Base-by-base conservation (phyloP, 2,113 vertebrate species). In the Prunella himalayana region DNA sequence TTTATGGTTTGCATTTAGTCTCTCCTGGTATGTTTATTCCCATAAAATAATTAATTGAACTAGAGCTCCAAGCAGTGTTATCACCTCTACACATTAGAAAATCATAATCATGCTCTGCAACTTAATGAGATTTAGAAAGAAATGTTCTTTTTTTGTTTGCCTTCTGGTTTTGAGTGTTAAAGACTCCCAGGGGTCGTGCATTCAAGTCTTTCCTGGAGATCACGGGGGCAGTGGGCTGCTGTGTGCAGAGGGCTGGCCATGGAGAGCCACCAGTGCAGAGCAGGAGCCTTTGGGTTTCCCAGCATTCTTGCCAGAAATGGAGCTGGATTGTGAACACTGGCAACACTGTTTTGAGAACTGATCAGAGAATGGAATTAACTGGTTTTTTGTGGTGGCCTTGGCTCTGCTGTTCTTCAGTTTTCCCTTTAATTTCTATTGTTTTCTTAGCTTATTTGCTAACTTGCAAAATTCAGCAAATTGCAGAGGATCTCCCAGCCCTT, bases 381-480 rank as follows among this genome's bases (percentile, higher is more conserved):
- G 27, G 41, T 47, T 71, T 73, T 80, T 94, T 92, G 83, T 64
- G 86, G 91, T 75, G 81, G 65, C 69, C 47, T 89, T 87, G 92
- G 81, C 86, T 89, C 77, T 71, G 49, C 51, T 1, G 49, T 84
- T 90, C 66, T 66, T 49, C 27, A 77, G 28, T 78, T 83, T 93
- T 47, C 59, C 68, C 63, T 86, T 83, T 81, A 86, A 88, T 92
- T 94, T 54, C 94, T 90, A 86, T 97, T 96, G 92, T 95, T 95
- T 92, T 53, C 73, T 42, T 82, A 57, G 64, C n/a, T 71, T 91
- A 75, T 94, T 94, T 68, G 89, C 70, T 82, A 88, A 94, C 92
- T 91, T 42, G 86, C 64, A 94, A 91, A 94, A 95, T 81, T 45
- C 27, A 50, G 14, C 57, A 27, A 64, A 83, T 66, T 35, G 90